Evolutionary conservation across 2,888 invertebrate genomes (phyloP).

Genomic region (Hemicrepidius hirtus): DNA sequence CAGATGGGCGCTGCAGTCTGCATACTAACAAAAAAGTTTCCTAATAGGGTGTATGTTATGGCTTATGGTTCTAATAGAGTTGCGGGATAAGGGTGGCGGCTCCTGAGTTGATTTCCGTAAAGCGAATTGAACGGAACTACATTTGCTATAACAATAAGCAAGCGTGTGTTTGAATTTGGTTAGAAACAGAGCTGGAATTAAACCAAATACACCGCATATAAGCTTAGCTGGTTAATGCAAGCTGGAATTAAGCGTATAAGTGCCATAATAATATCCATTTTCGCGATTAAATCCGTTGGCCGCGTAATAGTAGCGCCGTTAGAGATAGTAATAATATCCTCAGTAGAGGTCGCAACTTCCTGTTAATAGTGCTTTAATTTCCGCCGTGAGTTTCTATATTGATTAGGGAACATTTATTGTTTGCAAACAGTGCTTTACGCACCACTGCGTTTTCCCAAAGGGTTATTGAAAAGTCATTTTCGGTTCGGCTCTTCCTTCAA

Average conservation of each 20-base stretch:
- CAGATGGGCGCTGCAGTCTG: conserved; percentile 53
- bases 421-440: conserved; percentile 50
- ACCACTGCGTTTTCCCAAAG: conserved; percentile 41
- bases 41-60: conserved; percentile 58
- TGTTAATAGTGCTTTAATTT: conserved; percentile 55
- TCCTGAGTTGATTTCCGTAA: too few species aligned
- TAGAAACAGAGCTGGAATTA: conserved; percentile 31
- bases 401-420: conserved; percentile 52
- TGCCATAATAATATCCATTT: conserved; percentile 51
- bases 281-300: conserved; percentile 47
- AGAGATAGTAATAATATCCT: conserved; percentile 51
- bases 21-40: conserved; percentile 58
- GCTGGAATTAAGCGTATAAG: conserved; percentile 47
- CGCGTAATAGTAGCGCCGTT: conserved; percentile 44
- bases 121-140: too few species aligned
- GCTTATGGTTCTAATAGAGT: conserved; percentile 57
- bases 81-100: conserved; percentile 36
- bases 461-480: conserved; percentile 39
- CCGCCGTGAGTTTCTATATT: conserved; percentile 52
- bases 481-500: conserved; percentile 15
- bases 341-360: conserved; percentile 52
- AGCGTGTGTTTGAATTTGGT: conserved; percentile 5
- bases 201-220: conserved; percentile 46
- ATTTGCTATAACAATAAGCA: conserved; percentile 26
- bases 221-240: conserved; percentile 44